Conservation (phyloP, 2,888 invertebrate species). For the Rhogogaster chlorosoma region DNA sequence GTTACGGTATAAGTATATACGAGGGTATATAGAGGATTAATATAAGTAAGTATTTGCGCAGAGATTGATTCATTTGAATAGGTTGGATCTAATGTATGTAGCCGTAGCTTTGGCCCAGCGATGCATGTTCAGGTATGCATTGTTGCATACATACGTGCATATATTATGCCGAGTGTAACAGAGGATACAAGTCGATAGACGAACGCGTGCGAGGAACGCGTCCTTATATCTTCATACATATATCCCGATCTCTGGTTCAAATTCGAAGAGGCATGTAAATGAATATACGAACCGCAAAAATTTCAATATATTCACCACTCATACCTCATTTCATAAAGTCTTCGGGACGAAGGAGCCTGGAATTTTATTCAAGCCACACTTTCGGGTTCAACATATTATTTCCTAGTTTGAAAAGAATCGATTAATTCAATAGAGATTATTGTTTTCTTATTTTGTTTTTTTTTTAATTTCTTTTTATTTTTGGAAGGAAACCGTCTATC, state of each 20-base stretch:
- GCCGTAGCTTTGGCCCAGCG: background rate
- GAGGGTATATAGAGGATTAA: background rate
- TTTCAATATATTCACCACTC: slow-evolving; percentile 19
- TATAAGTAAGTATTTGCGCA: slow-evolving; percentile 7
- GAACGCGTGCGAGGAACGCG: slow-evolving; percentile 42
- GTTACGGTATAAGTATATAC: background rate
- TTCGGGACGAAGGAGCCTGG: background rate
- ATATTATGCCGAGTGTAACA: background rate
- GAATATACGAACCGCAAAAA: background rate
- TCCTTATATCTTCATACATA: background rate
- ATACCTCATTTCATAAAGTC: background rate
- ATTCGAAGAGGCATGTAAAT: background rate
- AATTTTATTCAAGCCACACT: slow-evolving; percentile 29
- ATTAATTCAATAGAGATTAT: background rate
- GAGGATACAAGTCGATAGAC: background rate
- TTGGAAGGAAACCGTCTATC: background rate
- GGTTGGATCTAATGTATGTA: too few relatives aligned
- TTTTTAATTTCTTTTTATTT: background rate
- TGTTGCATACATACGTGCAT: background rate
- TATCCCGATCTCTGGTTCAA: background rate
- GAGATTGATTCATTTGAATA: slow-evolving; percentile 32
- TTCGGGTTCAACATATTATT: background rate
- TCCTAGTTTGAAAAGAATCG: background rate
- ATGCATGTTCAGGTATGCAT: background rate
- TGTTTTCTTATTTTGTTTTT: background rate